Evolutionary conservation across 2,113 vertebrate genomes (phyloP), one percentile per base, ranked within the genome.

Genomic region (Archilochus colubris): DNA sequence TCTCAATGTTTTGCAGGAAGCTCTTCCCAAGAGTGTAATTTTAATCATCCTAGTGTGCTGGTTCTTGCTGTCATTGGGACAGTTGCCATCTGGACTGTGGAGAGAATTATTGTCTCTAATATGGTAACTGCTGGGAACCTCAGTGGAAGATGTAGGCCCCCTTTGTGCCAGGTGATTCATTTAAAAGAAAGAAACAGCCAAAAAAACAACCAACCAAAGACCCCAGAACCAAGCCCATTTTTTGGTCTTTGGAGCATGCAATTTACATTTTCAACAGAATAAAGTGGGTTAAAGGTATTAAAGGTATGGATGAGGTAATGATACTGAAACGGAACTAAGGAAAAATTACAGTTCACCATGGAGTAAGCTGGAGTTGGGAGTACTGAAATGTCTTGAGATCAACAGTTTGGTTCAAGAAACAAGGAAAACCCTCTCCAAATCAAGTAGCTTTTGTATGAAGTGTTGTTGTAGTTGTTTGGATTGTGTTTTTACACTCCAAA

Each of bases 41-140:
- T 36, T 66, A 72, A 67, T 89, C 54, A 84, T 69, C 57, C 48
- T 86, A 23, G 61, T 75, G 61, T 75, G 57, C 61, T 94, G 91
- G 83, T 83, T 86, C 73, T 72, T 64, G 20, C 83, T 90, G 73
- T 92, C 80, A 30, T 10, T 91, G 83, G 88, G 77, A 88, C 30
- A 68, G 40, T 82, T 93, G 83, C 94, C 95, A 95, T 93, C 77
- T 93, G 94, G 51, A 93, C 78, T 5, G 28, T 15, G 22, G 44
- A 81, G 69, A 88, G 55, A 88, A 70, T 91, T 63, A 44, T 40
- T 66, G 21, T 82, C 53, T 75, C 28, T 81, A 59, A 48, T 88
- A 43, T 20, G 33, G 72, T 78, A 67, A 66, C 69, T 91, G 79
- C 92, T 95, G 70, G 82, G 82, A 96, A 82, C 63, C 27, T 64